Percentiles rank a stretch among this genome's conserved stretches.
These are phyloP conservation scores for Ianthella basta DNA, from an alignment of 37 sponge, comb jelly and placozoan genomes.

Conservation along the genomic window DNA sequence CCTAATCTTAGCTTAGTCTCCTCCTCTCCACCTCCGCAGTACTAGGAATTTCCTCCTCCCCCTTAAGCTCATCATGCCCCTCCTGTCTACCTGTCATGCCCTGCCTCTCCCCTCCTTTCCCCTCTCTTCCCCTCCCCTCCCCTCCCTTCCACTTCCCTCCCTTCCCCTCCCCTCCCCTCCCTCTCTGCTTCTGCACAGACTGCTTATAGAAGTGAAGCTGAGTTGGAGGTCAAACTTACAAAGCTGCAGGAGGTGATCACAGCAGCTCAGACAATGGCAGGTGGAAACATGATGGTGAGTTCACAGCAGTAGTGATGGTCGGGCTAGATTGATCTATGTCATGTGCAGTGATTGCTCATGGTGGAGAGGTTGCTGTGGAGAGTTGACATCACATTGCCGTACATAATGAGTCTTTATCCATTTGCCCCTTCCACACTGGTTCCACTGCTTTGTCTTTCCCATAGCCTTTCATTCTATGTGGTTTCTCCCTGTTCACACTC, in stretches of 20 bases:
- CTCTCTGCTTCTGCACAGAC: slow-evolving; percentile 24
- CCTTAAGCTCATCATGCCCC: background rate
- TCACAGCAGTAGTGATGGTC: no score
- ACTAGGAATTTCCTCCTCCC: background rate
- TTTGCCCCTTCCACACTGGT: background rate
- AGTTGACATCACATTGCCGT: background rate
- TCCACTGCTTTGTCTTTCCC: background rate
- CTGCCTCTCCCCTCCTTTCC: background rate
- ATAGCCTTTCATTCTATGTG: no score
- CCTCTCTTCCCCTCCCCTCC: slow-evolving; percentile 16
- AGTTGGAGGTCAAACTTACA: slow-evolving; percentile 77
- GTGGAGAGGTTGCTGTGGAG: no score
- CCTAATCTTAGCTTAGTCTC: background rate
- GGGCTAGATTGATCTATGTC: background rate
- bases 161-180: background rate
- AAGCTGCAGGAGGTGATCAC: slow-evolving; percentile 71
- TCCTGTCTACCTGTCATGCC: background rate
- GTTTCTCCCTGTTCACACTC: no score
- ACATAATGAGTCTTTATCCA: background rate
- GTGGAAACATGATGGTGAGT: slow-evolving; percentile 75
- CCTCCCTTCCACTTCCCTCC: background rate
- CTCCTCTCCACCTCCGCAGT: background rate
- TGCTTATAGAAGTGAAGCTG: slow-evolving; percentile 66
- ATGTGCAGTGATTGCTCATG: no score
- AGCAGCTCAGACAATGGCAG: slow-evolving; percentile 51